phyloP scores from a whole-genome alignment of 35 echinoderm and acorn worm genomes.

The Apostichopus parvimensis region DNA sequence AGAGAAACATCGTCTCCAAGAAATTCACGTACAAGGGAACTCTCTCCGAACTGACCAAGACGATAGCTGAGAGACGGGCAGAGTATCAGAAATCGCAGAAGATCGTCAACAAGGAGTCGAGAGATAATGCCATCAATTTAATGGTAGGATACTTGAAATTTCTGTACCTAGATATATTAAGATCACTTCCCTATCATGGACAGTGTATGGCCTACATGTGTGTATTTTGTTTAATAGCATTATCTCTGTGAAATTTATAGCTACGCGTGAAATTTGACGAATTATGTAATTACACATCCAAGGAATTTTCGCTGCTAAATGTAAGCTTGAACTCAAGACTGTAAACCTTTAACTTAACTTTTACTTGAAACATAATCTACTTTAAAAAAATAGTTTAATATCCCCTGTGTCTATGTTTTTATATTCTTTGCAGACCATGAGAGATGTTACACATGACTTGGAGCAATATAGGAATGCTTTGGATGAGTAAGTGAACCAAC shows the following conservation, averaged over 20 bases:
- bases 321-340: no score
- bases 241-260: no score
- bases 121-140: constrained; percentile 21
- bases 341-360: no score
- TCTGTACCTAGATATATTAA: no score
- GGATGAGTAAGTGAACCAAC: constrained; percentile 30
- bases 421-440: constrained; percentile 15
- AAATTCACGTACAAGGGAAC: constrained; percentile 35
- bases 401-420: no score
- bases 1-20: constrained; percentile 35
- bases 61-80: constrained; percentile 5
- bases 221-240: no score
- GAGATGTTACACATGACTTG: constrained; percentile 35
- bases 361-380: no score
- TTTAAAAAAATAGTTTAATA: no score
- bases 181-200: not conserved
- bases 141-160: constrained; percentile 22
- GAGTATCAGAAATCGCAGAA: constrained; percentile 15
- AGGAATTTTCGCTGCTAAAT: no score
- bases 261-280: no score
- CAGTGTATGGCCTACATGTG: no score
- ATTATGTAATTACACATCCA: no score
- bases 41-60: constrained; percentile 30
- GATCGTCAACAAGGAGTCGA: constrained; percentile 4
- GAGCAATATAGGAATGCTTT: constrained; percentile 51